Evolutionary conservation across 1,140 invertebrate genomes (phyloP), one percentile per base, ranked within the genome.

Genomic region (Galleria mellonella): DNA sequence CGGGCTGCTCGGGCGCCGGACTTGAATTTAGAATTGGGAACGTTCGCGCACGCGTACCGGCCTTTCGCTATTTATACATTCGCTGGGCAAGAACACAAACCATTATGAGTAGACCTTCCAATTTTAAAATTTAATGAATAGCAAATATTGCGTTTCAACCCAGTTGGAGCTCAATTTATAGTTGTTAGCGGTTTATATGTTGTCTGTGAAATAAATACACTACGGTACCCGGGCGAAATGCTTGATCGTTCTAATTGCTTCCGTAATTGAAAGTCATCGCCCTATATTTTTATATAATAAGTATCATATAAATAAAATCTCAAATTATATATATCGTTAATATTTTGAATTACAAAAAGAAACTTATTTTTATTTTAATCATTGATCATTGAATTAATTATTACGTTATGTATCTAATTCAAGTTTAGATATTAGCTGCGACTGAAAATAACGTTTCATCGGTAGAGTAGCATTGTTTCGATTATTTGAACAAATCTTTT

Each of bases 41-140:
- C 27, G 14, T 15, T 32, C 43, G 31, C 51, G 47, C 53, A 58
- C 61, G 46, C 64, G 42, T 52, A 38, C 44, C 39, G 47, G 43
- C 47, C 43, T 36, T 39, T 51, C 28, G 54, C 72, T 81, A 81
- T 77, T 71, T 76, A 70, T 76, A 75, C 44, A 54, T 66, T 62
- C 55, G 64, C 73, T 72, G 73, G 76, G 72, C 55, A 48, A 58
- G 51, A 43, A 42, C 42, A 44, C 14, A 29, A 13, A 35, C 71
- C 61, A 64, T 27, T 43, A 32, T 48, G 35, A 9, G 13, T 12
- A 47, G 70, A 71, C 5, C 62, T 60, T 35, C 31, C 10, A 7
- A 45, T 4, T 4, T 6, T 37, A 17, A 5, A 9, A 9, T 17
- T 9, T 15, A 9, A 15, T 9, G 11, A 37, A 37, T 37, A n/a